Conservation (phyloP, 1,140 invertebrate genomes). For the Platyura marginata region DNA sequence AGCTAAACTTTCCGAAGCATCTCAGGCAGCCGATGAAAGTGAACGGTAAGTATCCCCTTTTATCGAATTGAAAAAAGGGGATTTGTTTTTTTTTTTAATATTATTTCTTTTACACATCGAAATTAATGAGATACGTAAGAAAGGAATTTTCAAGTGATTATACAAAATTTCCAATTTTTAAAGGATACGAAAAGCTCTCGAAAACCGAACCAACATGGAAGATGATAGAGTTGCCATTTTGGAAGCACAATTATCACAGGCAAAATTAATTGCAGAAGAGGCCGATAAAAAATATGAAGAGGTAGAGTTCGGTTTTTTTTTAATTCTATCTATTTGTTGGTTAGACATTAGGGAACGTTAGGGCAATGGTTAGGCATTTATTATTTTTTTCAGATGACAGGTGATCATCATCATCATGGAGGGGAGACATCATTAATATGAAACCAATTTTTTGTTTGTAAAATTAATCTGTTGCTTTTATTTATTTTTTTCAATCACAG, state of each 20-base stretch:
- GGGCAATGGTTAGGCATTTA: no score
- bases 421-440: not conserved
- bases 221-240: conserved; percentile 88
- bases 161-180: conserved; percentile 4
- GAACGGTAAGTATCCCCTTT: conserved; percentile 69
- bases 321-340: not conserved
- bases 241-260: conserved; percentile 88
- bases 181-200: conserved; percentile 96
- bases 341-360: no score
- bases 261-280: conserved; percentile 95
- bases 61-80: no score
- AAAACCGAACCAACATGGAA: conserved; percentile 97
- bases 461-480: conserved; percentile 5
- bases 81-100: not conserved
- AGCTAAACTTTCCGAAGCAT: conserved; percentile 94
- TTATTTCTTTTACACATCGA: no score
- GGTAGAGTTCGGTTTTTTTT: conserved; percentile 33
- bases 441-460: no score
- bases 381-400: no score
- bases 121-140: not conserved
- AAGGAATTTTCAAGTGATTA: no score
- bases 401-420: not conserved
- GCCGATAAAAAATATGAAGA: conserved; percentile 99
- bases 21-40: conserved; percentile 97
- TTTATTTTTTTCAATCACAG: no score